phyloP scores from a whole-genome alignment of 2,888 invertebrate species.

The Machimus atricapillus region DNA sequence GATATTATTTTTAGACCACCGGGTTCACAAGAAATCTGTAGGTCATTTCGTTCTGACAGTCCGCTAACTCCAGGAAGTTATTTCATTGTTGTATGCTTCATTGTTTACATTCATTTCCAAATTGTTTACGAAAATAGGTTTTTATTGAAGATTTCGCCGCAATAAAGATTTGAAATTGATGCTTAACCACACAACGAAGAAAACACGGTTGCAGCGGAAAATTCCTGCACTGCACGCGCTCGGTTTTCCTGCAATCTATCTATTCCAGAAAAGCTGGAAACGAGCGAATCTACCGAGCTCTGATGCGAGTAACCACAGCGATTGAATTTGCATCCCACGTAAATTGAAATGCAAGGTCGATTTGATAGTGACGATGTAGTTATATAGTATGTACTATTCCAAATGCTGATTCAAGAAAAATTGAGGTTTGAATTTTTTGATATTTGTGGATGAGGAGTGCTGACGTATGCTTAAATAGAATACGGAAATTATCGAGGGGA shows the following conservation, averaged over 20 bases:
- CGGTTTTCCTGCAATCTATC: background rate
- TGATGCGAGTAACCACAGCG: conserved; percentile 19
- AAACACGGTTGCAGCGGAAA: background rate
- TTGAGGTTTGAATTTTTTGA: background rate
- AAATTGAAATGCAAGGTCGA: background rate
- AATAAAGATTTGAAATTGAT: background rate
- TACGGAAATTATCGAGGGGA: background rate
- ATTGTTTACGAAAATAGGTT: background rate
- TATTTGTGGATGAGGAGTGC: background rate
- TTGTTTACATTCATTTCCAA: background rate
- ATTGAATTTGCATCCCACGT: background rate
- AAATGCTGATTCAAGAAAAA: background rate
- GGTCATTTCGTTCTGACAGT: background rate
- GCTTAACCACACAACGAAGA: background rate
- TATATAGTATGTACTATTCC: no score
- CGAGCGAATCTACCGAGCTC: background rate
- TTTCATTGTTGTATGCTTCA: background rate
- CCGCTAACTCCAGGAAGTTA: background rate
- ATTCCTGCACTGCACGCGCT: background rate
- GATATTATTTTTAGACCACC: background rate
- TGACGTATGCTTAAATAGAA: background rate
- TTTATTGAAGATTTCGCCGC: background rate
- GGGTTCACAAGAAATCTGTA: background rate
- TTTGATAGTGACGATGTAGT: background rate
- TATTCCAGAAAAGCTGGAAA: background rate